Evolutionary conservation across 2,888 invertebrate genomes (phyloP).

Genomic region (Peribatodes rhomboidaria): DNA sequence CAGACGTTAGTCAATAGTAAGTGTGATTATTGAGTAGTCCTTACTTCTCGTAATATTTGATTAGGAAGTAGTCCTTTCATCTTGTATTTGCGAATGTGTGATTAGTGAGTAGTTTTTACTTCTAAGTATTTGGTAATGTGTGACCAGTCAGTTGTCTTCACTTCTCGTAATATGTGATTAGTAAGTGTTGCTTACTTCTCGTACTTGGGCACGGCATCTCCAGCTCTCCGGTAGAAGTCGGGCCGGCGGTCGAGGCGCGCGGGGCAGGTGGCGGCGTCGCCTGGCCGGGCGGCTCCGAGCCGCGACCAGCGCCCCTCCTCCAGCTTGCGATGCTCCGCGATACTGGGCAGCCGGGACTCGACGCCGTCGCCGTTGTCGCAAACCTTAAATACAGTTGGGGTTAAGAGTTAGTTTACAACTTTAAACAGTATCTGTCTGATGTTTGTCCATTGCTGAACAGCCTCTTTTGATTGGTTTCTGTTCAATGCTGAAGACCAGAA

Average conservation of each 20-base stretch:
- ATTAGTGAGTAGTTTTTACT: too few relatives aligned
- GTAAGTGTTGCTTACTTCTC: conserved; percentile 30
- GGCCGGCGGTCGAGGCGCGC: conserved; percentile 61
- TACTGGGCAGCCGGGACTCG: conserved; percentile 71
- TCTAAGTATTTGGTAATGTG: too few relatives aligned
- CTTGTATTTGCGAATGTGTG: too few relatives aligned
- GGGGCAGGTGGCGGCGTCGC: conserved; percentile 61
- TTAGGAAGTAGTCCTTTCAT: too few relatives aligned
- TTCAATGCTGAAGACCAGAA: too few relatives aligned
- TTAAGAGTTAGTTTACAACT: neutral
- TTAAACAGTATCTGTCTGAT: too few relatives aligned
- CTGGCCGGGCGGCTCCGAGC: conserved; percentile 28
- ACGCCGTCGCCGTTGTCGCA: conserved; percentile 73
- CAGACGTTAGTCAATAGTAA: too few relatives aligned
- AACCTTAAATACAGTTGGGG: conserved; percentile 37
- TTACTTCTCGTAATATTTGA: conserved; percentile 48
- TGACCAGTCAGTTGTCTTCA: too few relatives aligned
- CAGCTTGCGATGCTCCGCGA: conserved; percentile 75
- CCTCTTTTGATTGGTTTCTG: too few relatives aligned
- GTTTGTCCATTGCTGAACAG: too few relatives aligned
- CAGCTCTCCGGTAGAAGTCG: conserved; percentile 71
- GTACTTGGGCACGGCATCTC: conserved; percentile 73
- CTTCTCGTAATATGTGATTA: too few relatives aligned
- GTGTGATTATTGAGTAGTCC: too few relatives aligned
- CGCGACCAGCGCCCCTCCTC: conserved; percentile 45